Conservation (phyloP, 1,140 invertebrate species). For the Probaryconus sp. region DNA sequence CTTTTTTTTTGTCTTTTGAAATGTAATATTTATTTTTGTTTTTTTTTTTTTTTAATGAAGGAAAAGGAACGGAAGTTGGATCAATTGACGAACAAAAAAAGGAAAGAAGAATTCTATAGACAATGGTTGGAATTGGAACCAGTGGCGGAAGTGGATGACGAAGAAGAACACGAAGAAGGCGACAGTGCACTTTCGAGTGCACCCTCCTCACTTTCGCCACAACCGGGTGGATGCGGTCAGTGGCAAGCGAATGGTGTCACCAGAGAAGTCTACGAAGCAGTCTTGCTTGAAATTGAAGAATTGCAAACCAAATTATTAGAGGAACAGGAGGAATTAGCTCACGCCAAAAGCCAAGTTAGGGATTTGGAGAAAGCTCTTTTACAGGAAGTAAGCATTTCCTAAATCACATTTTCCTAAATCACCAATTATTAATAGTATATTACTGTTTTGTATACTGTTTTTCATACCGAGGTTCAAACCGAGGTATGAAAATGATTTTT, state of each 20-base stretch:
- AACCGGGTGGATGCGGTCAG: conserved; percentile 66
- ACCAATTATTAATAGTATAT: no score
- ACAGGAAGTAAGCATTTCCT: conserved; percentile 70
- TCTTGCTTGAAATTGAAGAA: conserved; percentile 69
- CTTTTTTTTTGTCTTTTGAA: no score
- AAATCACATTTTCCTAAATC: conserved; percentile 2
- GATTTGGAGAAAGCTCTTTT: conserved; percentile 73
- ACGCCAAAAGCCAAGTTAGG: conserved; percentile 69
- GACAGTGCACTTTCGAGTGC: conserved; percentile 72
- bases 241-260: conserved; percentile 67
- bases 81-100: conserved; percentile 71
- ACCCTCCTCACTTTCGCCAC: conserved; percentile 70
- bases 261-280: conserved; percentile 69
- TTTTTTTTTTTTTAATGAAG: conserved; percentile 33
- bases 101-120: conserved; percentile 73
- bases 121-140: conserved; percentile 73
- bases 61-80: conserved; percentile 74
- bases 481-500: no score
- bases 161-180: conserved; percentile 71
- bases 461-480: no score
- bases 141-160: conserved; percentile 73
- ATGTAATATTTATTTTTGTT: no score
- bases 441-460: no score
- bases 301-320: conserved; percentile 69
- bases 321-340: conserved; percentile 67